Conservation (phyloP, 2,888 invertebrate species). For the Euclidia mi region DNA sequence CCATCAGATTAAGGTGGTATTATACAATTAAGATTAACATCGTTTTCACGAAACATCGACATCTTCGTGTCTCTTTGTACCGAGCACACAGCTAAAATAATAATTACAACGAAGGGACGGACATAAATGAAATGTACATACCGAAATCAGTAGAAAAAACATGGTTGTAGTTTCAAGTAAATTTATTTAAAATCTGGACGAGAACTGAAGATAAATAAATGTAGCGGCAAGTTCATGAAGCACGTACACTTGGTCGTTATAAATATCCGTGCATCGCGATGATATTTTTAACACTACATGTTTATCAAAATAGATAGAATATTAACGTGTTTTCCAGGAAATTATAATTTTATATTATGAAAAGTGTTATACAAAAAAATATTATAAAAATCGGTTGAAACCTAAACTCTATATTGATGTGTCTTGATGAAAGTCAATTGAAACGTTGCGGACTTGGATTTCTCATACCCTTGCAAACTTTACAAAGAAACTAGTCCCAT, state of each 20-base stretch:
- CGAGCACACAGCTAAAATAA: conserved; percentile 10
- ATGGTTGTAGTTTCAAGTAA: conserved; percentile 11
- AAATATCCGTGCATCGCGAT: conserved; percentile 32
- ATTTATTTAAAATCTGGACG: conserved; percentile 27
- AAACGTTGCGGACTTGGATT: too few relatives aligned
- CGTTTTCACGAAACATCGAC: conserved; percentile 39
- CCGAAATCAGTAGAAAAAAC: too few relatives aligned
- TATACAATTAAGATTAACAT: conserved; percentile 55
- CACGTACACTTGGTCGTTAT: conserved; percentile 38
- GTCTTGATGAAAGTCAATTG: too few relatives aligned
- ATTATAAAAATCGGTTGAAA: too few relatives aligned
- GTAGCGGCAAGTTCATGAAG: conserved; percentile 24
- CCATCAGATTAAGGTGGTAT: conserved; percentile 51
- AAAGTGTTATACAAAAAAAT: background rate
- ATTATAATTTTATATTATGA: conserved; percentile 4
- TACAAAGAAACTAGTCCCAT: background rate
- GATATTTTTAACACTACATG: conserved; percentile 37
- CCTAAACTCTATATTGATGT: too few relatives aligned
- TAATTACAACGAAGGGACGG: too few relatives aligned
- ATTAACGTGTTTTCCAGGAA: background rate
- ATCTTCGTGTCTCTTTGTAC: conserved; percentile 33
- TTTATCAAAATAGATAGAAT: conserved; percentile 31
- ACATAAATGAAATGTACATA: too few relatives aligned
- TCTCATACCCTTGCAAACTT: too few relatives aligned
- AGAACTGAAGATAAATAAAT: conserved; percentile 20